A percentile compares a stretch with the other conserved stretches of the same genome.
These are phyloP conservation scores for Diadema setosum DNA, from an alignment of 35 echinoderm and acorn worm species.

Conservation along the genomic window DNA sequence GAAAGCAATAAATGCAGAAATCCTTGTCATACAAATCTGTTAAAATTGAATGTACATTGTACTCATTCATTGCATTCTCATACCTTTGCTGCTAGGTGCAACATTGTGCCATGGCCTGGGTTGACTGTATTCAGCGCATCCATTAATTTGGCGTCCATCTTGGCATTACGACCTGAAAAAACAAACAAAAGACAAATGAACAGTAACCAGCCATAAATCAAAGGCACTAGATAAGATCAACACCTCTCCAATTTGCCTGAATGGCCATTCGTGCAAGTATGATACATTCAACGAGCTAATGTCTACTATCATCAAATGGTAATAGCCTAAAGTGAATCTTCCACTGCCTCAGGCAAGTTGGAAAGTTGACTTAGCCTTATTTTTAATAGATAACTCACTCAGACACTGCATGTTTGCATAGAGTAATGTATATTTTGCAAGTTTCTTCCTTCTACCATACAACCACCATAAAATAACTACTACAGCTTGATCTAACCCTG, in stretches of 20 bases:
- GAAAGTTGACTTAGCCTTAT: too few relatives aligned
- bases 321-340: background rate
- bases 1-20: background rate
- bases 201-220: background rate
- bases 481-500: too few relatives aligned
- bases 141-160: constrained; percentile 48
- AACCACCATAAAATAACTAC: too few relatives aligned
- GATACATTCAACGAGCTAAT: background rate
- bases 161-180: background rate
- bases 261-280: background rate
- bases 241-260: background rate
- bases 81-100: constrained; percentile 85
- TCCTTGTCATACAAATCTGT: background rate
- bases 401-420: too few relatives aligned
- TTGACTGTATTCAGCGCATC: constrained; percentile 68
- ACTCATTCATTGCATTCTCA: background rate
- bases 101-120: constrained; percentile 79
- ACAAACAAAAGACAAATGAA: background rate
- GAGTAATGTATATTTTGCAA: too few relatives aligned
- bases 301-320: background rate
- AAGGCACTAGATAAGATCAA: background rate
- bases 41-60: background rate
- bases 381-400: too few relatives aligned
- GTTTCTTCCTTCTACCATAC: too few relatives aligned
- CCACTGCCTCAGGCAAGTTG: too few relatives aligned